Evolutionary conservation across 2,797 vertebrate species (phyloP), one percentile per base, ranked within the genome.

Genomic region (Mus caroli): DNA sequence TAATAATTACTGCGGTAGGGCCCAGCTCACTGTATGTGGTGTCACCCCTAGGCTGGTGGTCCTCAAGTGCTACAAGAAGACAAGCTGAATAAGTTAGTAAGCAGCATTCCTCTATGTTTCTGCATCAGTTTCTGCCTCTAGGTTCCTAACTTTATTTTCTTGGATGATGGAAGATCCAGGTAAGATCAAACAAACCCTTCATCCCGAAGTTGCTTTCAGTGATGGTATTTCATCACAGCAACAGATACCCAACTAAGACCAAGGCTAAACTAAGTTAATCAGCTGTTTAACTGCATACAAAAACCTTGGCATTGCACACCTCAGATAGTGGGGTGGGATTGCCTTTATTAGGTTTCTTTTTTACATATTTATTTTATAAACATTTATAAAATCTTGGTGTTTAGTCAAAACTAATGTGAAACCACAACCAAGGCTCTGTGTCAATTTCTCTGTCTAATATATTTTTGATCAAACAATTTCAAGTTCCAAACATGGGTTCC

Each of bases 221-320:
- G 19, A 83, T 62, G 14, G 14, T 52, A 34, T 69, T 86, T 86
- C 20, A 52, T 52, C 62, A 86, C 43, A 86, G 31, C 31, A 69
- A 69, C 62, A 69, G 52, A 69, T n/a, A 54, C 46, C 46, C 31
- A 69, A 69, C 46, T 69, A 86, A 86, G 12, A 86, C 64, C 52
- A 87, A 91, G 58, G 34, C n/a, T 24, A 22, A 43, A 3, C 46
- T 71, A 85, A 40, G 60, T 34, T 54, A 62, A n/a, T 15, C 24
- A 58, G 76, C 1, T 26, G 10, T 20, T 11, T 3, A 28, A 60
- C 0, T 37, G 10, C 17, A 37, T 6, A 46, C 4, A 26, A 13
- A 56, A 43, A n/a, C 14, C 11, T 4, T n/a, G 0, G 2, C 37
- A 24, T 26, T 56, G 43, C 7, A 2, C 0, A 37, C 1, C 54